Conservation (phyloP, 2,888 invertebrate genomes). For the Octodonta nipae region DNA sequence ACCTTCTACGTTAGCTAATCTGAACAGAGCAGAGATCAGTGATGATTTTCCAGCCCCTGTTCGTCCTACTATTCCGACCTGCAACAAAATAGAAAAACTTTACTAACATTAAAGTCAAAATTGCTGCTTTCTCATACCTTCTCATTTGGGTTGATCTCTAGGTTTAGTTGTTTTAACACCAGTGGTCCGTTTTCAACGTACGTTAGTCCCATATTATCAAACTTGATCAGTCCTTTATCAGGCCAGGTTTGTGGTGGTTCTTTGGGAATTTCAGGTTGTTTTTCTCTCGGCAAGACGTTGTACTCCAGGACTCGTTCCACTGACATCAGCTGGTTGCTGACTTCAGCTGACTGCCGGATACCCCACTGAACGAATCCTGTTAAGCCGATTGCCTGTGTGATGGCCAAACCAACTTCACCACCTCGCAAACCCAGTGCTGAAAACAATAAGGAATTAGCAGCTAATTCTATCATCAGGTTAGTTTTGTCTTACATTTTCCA, state of each 20-base stretch:
- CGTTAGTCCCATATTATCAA: slow-evolving; percentile 49
- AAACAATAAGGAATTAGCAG: slow-evolving; percentile 3
- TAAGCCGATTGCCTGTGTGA: slow-evolving; percentile 48
- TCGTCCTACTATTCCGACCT: slow-evolving; percentile 71
- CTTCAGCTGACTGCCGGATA: slow-evolving; percentile 72
- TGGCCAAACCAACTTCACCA: slow-evolving; percentile 51
- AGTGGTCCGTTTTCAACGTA: slow-evolving; percentile 49
- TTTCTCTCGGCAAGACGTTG: slow-evolving; percentile 50
- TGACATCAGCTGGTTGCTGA: slow-evolving; percentile 60
- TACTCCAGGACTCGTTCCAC: slow-evolving; percentile 80
- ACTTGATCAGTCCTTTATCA: slow-evolving; percentile 46
- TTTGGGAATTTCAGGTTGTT: slow-evolving; percentile 38
- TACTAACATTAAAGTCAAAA: background rate
- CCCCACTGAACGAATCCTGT: slow-evolving; percentile 61
- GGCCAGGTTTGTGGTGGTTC: slow-evolving; percentile 54
- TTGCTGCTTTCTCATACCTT: slow-evolving; percentile 39
- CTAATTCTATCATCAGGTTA: background rate
- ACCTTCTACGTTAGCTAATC: slow-evolving; percentile 58
- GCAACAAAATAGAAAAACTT: slow-evolving; percentile 14
- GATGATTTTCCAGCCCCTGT: slow-evolving; percentile 79
- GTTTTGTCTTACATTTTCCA: slow-evolving; percentile 25
- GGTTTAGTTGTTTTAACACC: slow-evolving; percentile 59
- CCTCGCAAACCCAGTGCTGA: slow-evolving; percentile 28
- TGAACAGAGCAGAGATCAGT: slow-evolving; percentile 63
- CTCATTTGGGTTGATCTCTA: slow-evolving; percentile 53